Conservation (phyloP, 2,888 invertebrate species). For the Dione juno region DNA sequence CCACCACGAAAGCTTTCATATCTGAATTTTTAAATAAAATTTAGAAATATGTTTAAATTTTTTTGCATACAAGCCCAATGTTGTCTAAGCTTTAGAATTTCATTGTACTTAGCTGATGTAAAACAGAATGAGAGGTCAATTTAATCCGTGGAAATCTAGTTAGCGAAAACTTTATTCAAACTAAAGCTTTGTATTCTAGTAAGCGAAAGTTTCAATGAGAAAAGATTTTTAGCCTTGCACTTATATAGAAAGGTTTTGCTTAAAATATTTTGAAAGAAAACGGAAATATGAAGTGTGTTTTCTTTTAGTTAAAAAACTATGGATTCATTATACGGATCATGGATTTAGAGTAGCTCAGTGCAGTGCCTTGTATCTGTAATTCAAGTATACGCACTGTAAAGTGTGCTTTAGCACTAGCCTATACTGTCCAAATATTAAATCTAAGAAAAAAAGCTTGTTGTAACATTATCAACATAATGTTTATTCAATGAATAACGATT, state of each 20-base stretch:
- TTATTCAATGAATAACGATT: too few relatives aligned
- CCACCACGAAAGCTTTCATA: not conserved
- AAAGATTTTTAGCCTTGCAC: not conserved
- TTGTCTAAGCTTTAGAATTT: not conserved
- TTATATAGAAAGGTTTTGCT: not conserved
- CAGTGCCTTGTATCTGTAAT: too few relatives aligned
- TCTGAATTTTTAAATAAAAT: not conserved
- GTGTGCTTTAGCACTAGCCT: too few relatives aligned
- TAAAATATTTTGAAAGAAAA: too few relatives aligned
- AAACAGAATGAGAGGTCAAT: constrained; percentile 10
- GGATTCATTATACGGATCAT: too few relatives aligned
- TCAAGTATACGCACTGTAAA: too few relatives aligned
- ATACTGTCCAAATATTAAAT: too few relatives aligned
- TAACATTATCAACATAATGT: too few relatives aligned
- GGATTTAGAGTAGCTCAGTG: too few relatives aligned
- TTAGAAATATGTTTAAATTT: not conserved
- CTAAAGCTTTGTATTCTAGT: not conserved
- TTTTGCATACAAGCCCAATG: not conserved
- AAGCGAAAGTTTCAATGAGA: not conserved
- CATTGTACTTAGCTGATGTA: not conserved
- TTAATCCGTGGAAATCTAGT: constrained; percentile 1
- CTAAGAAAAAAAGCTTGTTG: too few relatives aligned
- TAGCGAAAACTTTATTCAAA: not conserved
- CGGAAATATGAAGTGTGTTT: too few relatives aligned
- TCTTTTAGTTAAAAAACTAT: too few relatives aligned